A percentile compares a stretch with the other conserved stretches of the same genome.
Conservation (phyloP, 2,113 vertebrate species). For the Sminthopsis crassicaudata region DNA sequence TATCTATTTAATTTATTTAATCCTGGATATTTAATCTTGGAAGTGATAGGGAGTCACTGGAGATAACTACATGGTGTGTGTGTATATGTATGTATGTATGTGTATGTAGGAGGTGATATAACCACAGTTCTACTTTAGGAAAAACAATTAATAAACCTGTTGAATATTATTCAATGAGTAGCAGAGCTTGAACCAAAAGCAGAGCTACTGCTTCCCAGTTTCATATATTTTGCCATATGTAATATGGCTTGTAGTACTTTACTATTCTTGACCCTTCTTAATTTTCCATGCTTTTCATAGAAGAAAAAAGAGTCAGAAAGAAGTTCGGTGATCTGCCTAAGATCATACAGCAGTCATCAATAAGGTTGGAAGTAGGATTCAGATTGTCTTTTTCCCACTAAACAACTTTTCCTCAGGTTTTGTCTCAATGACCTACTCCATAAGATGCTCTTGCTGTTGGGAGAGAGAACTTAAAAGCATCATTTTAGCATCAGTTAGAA, state of each 20-base stretch:
- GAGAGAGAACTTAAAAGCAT: background rate
- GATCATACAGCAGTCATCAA: background rate
- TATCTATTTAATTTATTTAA: no score
- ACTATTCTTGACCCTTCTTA: background rate
- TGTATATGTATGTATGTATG: no score
- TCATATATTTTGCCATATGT: background rate
- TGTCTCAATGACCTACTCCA: background rate
- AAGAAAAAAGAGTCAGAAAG: background rate
- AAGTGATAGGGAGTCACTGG: background rate
- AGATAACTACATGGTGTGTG: background rate
- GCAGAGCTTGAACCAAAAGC: background rate
- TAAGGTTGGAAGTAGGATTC: background rate
- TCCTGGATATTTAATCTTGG: background rate
- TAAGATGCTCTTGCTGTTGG: background rate
- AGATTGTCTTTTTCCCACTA: background rate
- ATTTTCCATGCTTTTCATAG: background rate
- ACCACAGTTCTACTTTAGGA: background rate
- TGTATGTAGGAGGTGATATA: no score
- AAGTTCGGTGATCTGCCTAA: background rate
- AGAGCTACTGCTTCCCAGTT: background rate
- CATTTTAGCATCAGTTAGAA: slow-evolving; percentile 42
- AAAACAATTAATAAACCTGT: background rate
- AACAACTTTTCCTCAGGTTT: background rate
- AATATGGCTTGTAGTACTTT: background rate
- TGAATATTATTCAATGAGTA: background rate